Evolutionary conservation across 2,113 vertebrate species (phyloP).

Genomic region (Lepidothrix coronata): DNA sequence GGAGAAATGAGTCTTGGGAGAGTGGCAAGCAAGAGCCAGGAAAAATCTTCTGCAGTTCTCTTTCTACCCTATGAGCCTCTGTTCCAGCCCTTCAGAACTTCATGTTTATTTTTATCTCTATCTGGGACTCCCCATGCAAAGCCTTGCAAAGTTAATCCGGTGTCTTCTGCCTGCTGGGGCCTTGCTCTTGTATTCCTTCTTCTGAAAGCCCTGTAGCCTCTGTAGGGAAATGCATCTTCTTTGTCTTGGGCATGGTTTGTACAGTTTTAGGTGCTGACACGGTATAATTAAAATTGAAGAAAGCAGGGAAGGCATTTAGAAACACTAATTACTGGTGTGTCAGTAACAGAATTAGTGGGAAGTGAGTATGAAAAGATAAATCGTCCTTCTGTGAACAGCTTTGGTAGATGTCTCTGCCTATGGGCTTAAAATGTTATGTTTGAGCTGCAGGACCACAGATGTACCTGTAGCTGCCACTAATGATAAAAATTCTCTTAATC

Average conservation of each 20-base stretch:
- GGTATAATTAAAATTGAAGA: slow-evolving; percentile 44
- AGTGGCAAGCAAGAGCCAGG: background rate
- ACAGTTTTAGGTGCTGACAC: slow-evolving; percentile 6
- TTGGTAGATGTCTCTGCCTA: background rate
- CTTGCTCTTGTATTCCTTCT: background rate
- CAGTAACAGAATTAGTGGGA: slow-evolving; percentile 29
- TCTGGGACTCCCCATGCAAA: background rate
- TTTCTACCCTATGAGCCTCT: background rate
- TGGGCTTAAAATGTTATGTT: background rate
- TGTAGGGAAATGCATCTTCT: background rate
- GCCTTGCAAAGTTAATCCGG: background rate
- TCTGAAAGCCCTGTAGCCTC: background rate
- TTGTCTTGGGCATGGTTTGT: background rate
- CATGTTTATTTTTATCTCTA: background rate
- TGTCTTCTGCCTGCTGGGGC: background rate
- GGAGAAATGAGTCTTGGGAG: background rate
- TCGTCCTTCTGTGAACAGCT: background rate
- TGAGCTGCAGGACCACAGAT: background rate
- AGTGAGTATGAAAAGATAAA: slow-evolving; percentile 1
- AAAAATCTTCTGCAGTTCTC: background rate
- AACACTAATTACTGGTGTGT: slow-evolving; percentile 22
- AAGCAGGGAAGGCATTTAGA: slow-evolving; percentile 8
- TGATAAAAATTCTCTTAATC: background rate
- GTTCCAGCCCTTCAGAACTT: background rate
- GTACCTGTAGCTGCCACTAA: background rate